These are phyloP conservation scores for Cyphomyrmex costatus DNA, from an alignment of 1,140 invertebrate genomes.

Conservation along the genomic window DNA sequence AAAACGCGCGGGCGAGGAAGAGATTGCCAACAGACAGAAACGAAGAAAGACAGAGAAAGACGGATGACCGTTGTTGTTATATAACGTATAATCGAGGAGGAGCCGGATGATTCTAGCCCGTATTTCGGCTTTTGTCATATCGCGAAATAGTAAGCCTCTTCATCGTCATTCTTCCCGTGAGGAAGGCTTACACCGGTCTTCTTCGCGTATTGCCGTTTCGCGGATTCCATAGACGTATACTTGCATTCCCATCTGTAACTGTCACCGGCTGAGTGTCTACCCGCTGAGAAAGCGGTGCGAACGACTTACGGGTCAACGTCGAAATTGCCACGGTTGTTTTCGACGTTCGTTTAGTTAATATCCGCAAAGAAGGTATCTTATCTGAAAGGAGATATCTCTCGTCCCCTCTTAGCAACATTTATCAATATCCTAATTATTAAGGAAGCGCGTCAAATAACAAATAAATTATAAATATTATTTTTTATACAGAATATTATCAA, in stretches of 20 bases:
- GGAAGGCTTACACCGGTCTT: not conserved
- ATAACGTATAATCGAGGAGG: constrained; percentile 36
- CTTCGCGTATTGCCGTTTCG: not conserved
- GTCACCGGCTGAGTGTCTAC: constrained; percentile 15
- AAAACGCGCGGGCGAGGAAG: not conserved
- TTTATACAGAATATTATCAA: not conserved
- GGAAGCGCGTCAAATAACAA: not conserved
- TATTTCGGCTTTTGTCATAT: constrained; percentile 78
- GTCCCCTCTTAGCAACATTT: not conserved
- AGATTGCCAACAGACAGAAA: constrained; percentile 20
- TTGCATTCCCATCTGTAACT: constrained; percentile 46
- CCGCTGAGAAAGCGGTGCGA: not conserved
- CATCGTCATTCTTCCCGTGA: constrained; percentile 12
- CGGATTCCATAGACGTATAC: not conserved
- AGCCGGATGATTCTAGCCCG: constrained; percentile 68
- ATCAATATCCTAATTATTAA: not conserved
- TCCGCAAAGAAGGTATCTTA: not conserved
- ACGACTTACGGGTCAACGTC: not conserved
- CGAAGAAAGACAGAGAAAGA: constrained; percentile 22
- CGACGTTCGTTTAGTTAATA: not conserved
- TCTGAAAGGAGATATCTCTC: too few relatives aligned
- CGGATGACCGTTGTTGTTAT: constrained; percentile 31
- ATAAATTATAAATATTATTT: not conserved
- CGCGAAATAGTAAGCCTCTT: constrained; percentile 49
- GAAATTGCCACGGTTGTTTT: not conserved